These are phyloP conservation scores for Chrysemys picta DNA, from an alignment of 2,113 vertebrate species.

Conservation along the genomic window DNA sequence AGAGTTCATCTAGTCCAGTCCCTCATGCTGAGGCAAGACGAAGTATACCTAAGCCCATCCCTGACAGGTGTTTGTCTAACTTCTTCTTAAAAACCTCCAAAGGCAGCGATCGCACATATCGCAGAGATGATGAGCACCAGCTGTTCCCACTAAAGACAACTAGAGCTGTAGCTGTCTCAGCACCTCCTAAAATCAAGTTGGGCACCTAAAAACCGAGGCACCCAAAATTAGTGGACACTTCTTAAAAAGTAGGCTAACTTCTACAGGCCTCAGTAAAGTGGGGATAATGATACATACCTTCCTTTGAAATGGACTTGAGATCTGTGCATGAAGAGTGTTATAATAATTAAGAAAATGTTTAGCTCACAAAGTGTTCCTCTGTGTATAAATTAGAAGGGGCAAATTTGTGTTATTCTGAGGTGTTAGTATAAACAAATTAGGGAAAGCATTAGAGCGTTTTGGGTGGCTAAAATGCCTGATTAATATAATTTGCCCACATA, in stretches of 20 bases:
- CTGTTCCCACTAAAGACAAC: rapidly evolving
- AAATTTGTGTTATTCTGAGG: rapidly evolving
- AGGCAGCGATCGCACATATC: neutral
- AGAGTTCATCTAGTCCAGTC: neutral
- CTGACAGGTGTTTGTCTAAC: neutral
- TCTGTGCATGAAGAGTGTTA: neutral
- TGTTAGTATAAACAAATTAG: neutral
- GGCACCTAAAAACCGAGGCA: rapidly evolving
- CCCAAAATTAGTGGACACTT: rapidly evolving
- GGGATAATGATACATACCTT: neutral
- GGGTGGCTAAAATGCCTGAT: neutral
- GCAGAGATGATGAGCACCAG: neutral
- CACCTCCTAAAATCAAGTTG: neutral
- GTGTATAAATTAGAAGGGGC: neutral
- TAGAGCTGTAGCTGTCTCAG: too few species aligned
- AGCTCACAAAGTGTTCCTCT: neutral
- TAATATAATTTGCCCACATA: neutral
- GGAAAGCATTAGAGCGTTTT: neutral
- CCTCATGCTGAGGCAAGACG: neutral
- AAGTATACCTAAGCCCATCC: neutral
- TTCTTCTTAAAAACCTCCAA: neutral
- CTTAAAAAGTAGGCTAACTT: neutral
- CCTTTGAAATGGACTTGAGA: neutral
- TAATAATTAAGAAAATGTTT: rapidly evolving
- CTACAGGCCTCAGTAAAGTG: rapidly evolving